Conservation (phyloP, 2,888 invertebrate species). For the Campoletis raptor region DNA sequence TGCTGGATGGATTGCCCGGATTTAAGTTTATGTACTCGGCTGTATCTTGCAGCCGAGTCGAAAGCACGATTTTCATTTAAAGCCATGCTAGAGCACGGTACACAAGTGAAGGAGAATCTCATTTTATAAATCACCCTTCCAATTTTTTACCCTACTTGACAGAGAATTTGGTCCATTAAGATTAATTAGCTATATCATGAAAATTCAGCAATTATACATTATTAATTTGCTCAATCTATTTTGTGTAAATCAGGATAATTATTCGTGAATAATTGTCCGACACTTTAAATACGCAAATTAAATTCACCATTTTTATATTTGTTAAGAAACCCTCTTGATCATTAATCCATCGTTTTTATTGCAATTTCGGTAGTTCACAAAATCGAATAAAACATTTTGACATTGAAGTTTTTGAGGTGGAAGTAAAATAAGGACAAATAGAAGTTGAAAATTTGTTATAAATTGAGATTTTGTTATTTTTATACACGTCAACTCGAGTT, state of each 20-base stretch:
- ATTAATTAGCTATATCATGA: not conserved
- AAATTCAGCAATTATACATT: not conserved
- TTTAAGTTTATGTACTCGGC: slow-evolving; percentile 20
- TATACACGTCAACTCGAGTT: too few species aligned
- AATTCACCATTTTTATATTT: not conserved
- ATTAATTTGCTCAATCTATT: not conserved
- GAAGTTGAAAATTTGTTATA: slow-evolving; percentile 30
- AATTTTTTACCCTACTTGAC: not conserved
- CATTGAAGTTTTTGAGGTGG: slow-evolving; percentile 22
- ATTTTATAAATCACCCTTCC: not conserved
- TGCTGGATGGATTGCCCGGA: slow-evolving; percentile 8
- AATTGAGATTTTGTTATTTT: too few species aligned
- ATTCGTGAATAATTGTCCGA: not conserved
- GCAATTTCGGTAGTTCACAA: not conserved
- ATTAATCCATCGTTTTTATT: not conserved
- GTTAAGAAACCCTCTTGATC: not conserved
- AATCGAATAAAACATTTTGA: slow-evolving; percentile 4
- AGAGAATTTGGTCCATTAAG: not conserved
- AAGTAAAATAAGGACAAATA: slow-evolving; percentile 34
- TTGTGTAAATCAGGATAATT: not conserved
- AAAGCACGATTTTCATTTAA: slow-evolving; percentile 16
- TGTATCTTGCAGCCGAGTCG: not conserved
- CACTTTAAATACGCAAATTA: not conserved
- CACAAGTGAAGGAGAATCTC: not conserved
- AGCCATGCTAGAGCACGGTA: not conserved